phyloP scores from a whole-genome alignment of 23 tunicate genomes.

The Ciona savignyi region DNA sequence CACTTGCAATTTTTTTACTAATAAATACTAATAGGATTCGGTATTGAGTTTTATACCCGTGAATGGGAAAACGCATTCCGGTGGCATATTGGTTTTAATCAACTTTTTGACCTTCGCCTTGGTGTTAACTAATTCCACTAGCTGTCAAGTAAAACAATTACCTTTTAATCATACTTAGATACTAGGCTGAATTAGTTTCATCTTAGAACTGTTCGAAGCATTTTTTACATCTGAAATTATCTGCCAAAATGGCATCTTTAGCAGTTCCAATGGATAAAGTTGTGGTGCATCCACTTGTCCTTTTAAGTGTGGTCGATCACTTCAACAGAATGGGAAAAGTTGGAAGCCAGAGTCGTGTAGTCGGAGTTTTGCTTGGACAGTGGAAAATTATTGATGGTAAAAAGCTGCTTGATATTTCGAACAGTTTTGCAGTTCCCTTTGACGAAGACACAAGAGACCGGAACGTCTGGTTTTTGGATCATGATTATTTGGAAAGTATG shows the following conservation, averaged over 20 bases:
- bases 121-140: too few relatives aligned
- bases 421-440: conserved; percentile 99
- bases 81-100: too few relatives aligned
- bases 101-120: too few relatives aligned
- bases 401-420: conserved; percentile 81
- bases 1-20: too few relatives aligned
- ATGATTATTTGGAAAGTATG: conserved; percentile 97
- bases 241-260: conserved; percentile 16
- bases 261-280: conserved; percentile 69
- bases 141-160: too few relatives aligned
- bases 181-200: too few relatives aligned
- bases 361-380: conserved; percentile 91
- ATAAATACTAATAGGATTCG: too few relatives aligned
- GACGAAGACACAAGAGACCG: conserved; percentile 92
- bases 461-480: conserved; percentile 93
- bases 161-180: too few relatives aligned
- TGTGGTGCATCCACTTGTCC: conserved; percentile 93
- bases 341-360: conserved; percentile 93
- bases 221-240: too few relatives aligned
- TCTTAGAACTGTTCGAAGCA: too few relatives aligned
- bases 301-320: conserved; percentile 94
- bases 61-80: too few relatives aligned
- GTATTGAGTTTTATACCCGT: too few relatives aligned
- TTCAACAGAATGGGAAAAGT: conserved; percentile 94
- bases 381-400: conserved; percentile 87